Evolutionary conservation across 1,140 invertebrate species (phyloP).

Genomic region (Macrosteles quadrilineatus): DNA sequence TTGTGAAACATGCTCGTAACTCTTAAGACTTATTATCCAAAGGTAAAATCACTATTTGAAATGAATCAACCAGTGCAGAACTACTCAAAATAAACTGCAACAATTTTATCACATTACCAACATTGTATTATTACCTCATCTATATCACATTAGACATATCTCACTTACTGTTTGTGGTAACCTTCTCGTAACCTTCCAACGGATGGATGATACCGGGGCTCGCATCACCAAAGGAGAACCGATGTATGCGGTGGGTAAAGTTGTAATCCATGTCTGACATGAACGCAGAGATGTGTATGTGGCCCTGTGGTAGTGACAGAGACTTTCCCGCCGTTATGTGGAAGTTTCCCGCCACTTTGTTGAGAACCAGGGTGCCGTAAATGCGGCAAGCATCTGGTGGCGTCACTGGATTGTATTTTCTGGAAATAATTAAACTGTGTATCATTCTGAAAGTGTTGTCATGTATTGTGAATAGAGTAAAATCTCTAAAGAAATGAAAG

Average conservation of each 20-base stretch:
- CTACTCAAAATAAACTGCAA: too few species aligned
- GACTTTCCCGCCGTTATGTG: slow-evolving; percentile 91
- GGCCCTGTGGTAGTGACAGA: slow-evolving; percentile 70
- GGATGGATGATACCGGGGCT: slow-evolving; percentile 86
- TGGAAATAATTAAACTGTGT: slow-evolving; percentile 41
- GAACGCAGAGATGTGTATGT: slow-evolving; percentile 81
- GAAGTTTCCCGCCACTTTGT: slow-evolving; percentile 95
- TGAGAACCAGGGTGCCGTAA: slow-evolving; percentile 80
- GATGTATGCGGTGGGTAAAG: slow-evolving; percentile 91
- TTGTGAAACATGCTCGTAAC: too few species aligned
- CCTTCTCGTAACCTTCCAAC: slow-evolving; percentile 87
- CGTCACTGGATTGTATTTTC: slow-evolving; percentile 53
- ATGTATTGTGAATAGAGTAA: too few species aligned
- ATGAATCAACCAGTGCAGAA: too few species aligned
- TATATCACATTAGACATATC: too few species aligned
- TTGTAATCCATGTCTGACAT: slow-evolving; percentile 79
- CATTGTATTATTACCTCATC: too few species aligned
- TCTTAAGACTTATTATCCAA: too few species aligned
- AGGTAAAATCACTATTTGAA: too few species aligned
- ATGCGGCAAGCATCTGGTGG: slow-evolving; percentile 84
- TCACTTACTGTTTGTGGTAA: slow-evolving; percentile 67
- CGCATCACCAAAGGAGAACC: slow-evolving; percentile 89
- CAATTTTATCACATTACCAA: too few species aligned
- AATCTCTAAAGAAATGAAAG: too few species aligned
- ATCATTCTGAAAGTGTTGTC: too few species aligned